These are phyloP conservation scores for Oxyruncus cristatus DNA, from an alignment of 2,113 vertebrate species.

Conservation along the genomic window DNA sequence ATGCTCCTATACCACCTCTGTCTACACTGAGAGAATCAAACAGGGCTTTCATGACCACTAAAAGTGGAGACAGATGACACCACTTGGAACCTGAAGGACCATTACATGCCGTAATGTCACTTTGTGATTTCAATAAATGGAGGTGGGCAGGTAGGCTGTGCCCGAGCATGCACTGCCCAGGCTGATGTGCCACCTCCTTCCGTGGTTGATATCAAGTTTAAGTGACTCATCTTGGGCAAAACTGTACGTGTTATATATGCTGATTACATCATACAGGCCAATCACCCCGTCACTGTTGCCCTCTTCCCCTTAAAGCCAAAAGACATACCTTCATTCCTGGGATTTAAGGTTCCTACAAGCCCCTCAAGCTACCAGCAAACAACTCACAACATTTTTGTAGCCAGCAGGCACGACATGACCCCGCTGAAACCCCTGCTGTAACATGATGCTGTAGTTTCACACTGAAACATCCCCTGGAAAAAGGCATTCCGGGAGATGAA, in stretches of 20 bases:
- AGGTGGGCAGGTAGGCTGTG: neutral
- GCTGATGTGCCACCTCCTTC: neutral
- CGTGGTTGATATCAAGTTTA: neutral
- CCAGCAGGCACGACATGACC: neutral
- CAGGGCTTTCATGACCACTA: neutral
- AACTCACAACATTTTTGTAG: neutral
- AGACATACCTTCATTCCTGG: neutral
- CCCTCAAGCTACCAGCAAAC: neutral
- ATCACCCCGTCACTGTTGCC: neutral
- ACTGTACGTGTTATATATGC: neutral
- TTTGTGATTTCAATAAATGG: neutral
- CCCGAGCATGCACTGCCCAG: accelerated
- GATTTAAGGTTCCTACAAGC: neutral
- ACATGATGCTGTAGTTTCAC: neutral
- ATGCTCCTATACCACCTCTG: neutral
- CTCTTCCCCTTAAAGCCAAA: neutral
- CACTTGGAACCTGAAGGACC: neutral
- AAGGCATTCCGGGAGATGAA: neutral
- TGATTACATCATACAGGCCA: neutral
- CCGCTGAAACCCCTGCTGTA: neutral
- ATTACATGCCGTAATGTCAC: neutral
- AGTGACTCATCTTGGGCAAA: neutral
- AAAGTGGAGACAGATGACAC: neutral
- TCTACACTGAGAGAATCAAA: neutral
- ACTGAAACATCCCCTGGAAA: neutral